A percentile compares a stretch with the other conserved stretches of the same genome.
These are phyloP conservation scores for Siphonodentalium dalli DNA, from an alignment of 2,888 invertebrate species.

Conservation along the genomic window DNA sequence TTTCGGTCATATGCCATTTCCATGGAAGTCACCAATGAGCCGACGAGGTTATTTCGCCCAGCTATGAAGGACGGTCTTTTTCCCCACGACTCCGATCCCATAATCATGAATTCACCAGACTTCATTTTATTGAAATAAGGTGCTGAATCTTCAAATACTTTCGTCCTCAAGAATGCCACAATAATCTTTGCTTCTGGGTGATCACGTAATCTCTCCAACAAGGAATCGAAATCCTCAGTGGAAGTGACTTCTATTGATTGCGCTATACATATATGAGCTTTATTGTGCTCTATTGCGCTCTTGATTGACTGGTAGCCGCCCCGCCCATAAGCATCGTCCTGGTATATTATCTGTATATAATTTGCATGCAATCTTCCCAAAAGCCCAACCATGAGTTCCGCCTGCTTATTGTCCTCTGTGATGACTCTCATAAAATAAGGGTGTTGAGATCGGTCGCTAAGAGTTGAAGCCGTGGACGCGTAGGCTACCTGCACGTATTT, in stretches of 20 bases:
- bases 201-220: constrained; percentile 15
- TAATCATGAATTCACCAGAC: constrained; percentile 29
- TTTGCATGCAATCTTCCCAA: background rate
- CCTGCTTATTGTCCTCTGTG: background rate
- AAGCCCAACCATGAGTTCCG: background rate
- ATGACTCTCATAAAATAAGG: background rate
- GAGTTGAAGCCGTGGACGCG: background rate
- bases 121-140: constrained; percentile 8
- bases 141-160: constrained; percentile 3
- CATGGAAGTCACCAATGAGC: constrained; percentile 20
- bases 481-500: background rate
- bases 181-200: constrained; percentile 27
- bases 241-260: constrained; percentile 2
- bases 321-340: background rate
- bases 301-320: background rate
- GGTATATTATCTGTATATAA: constrained; percentile 1
- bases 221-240: constrained; percentile 3
- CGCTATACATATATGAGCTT: constrained; percentile 3
- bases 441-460: background rate
- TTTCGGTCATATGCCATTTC: background rate
- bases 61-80: constrained; percentile 6
- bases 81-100: constrained; percentile 32
- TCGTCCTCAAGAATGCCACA: constrained; percentile 23
- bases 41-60: constrained; percentile 13
- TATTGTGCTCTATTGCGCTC: background rate